These are phyloP conservation scores for Chrysolina americana DNA, from an alignment of 2,888 invertebrate genomes.

Conservation along the genomic window DNA sequence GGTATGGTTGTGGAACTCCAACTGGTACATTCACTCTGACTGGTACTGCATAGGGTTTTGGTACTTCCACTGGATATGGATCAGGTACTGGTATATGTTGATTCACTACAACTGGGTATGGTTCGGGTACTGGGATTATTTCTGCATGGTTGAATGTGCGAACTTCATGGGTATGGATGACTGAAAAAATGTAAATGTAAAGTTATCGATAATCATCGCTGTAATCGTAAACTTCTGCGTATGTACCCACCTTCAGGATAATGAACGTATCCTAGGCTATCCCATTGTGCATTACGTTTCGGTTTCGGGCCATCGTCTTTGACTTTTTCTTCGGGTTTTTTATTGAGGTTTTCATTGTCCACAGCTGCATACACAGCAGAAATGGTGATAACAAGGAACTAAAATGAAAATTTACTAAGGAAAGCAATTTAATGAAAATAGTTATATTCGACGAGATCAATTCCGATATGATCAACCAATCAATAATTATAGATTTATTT, in stretches of 20 bases:
- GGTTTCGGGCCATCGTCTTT: not conserved
- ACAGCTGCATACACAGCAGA: not conserved
- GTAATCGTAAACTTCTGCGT: not conserved
- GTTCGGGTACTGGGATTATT: constrained; percentile 40
- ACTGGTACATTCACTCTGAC: constrained; percentile 52
- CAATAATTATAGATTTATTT: no score
- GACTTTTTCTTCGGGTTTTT: no score
- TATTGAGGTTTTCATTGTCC: not conserved
- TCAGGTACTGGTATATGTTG: constrained; percentile 42
- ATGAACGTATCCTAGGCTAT: not conserved
- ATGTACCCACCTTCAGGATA: not conserved
- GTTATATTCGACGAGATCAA: no score
- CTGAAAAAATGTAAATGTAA: not conserved
- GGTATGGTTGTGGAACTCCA: constrained; percentile 38
- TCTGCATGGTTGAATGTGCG: constrained; percentile 36
- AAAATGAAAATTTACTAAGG: not conserved
- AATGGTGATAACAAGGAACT: not conserved
- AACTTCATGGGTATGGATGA: constrained; percentile 33
- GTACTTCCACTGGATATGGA: constrained; percentile 55
- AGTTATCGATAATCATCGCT: not conserved
- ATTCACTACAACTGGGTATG: constrained; percentile 44
- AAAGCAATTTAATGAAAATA: not conserved
- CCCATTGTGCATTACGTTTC: not conserved
- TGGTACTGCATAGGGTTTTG: constrained; percentile 50
- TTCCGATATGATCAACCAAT: no score